Evolutionary conservation across 2,113 vertebrate species (phyloP), one percentile per base, ranked within the genome.

Genomic region (Peromyscus polionotus): DNA sequence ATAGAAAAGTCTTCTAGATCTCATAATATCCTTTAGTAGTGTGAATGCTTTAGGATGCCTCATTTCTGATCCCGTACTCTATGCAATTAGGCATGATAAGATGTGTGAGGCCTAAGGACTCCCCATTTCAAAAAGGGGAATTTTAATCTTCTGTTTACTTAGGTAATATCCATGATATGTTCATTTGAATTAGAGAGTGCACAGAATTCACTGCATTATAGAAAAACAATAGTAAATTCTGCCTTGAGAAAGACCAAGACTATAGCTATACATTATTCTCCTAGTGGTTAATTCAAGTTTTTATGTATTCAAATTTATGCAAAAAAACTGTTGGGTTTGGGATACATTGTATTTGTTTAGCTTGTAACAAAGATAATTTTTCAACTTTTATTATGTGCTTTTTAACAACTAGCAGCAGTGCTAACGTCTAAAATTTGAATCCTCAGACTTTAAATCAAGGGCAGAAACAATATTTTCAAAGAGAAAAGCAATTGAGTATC

Each of bases 381-480:
- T 16, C 19, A 39, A 68, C 28, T 95, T 97, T 70, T 86, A 63
- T 92, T 45, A 88, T 89, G 92, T 94, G 67, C 4, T 90, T 96
- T 94, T 70, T 36, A 94, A 57, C n/a, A 85, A 51, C 39, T 80
- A 88, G 28, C 14, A 94, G 73, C 9, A n/a, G 79, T 70, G 65
- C 54, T 88, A 83, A 94, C 1, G 14, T 70, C 42, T 86, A 61
- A 95, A 77, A 80, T 79, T 87, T 83, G 59, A 36, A 96, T 77
- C 73, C 51, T 91, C 31, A 67, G 77, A 91, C 81, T 96, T 91
- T 96, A 95, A 95, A 72, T 79, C 48, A 91, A 20, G n/a, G 12
- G 63, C 81, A 91, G 94, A 42, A 94, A 22, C 19, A 77, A n/a
- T 72, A 73, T 95, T 96, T 90, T 63, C 59, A 89, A 94, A 95